Conservation (phyloP, 1,140 invertebrate species). For the Drosophila pectinifera region DNA sequence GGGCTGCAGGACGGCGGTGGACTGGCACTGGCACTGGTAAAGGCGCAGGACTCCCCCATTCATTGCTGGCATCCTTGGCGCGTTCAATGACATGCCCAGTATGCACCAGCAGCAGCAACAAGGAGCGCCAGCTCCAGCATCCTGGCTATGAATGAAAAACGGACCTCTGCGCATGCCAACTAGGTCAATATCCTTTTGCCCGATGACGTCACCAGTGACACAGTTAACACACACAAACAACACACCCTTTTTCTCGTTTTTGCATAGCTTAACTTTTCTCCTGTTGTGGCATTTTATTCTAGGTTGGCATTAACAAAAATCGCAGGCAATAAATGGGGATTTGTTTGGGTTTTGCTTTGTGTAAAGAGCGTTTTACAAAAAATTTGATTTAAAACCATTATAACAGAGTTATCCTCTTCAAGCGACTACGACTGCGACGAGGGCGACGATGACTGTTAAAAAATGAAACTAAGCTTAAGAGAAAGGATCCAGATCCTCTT, state of each 20-base stretch:
- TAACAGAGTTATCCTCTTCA: slow-evolving; percentile 41
- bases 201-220: slow-evolving; percentile 75
- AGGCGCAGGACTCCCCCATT: slow-evolving; percentile 45
- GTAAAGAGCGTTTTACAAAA: slow-evolving; percentile 65
- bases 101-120: slow-evolving; percentile 14
- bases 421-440: slow-evolving; percentile 36
- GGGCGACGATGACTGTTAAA: slow-evolving; percentile 6
- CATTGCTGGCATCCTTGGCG: slow-evolving; percentile 55
- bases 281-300: slow-evolving; percentile 45
- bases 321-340: slow-evolving; percentile 53
- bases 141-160: slow-evolving; percentile 67
- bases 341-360: slow-evolving; percentile 18
- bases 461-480: slow-evolving; percentile 47
- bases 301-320: slow-evolving; percentile 66
- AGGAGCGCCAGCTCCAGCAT: slow-evolving; percentile 4
- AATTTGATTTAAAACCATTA: slow-evolving; percentile 73
- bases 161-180: slow-evolving; percentile 68
- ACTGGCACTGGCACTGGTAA: slow-evolving; percentile 25
- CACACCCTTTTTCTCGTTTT: slow-evolving; percentile 6
- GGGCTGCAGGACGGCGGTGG: slow-evolving; percentile 20
- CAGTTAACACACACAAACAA: slow-evolving; percentile 43
- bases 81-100: slow-evolving; percentile 48
- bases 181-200: slow-evolving; percentile 70
- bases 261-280: slow-evolving; percentile 34
- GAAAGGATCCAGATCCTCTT: slow-evolving; percentile 27